Evolutionary conservation across 1,140 invertebrate genomes (phyloP).

Genomic region (Thaumatotibia leucotreta): DNA sequence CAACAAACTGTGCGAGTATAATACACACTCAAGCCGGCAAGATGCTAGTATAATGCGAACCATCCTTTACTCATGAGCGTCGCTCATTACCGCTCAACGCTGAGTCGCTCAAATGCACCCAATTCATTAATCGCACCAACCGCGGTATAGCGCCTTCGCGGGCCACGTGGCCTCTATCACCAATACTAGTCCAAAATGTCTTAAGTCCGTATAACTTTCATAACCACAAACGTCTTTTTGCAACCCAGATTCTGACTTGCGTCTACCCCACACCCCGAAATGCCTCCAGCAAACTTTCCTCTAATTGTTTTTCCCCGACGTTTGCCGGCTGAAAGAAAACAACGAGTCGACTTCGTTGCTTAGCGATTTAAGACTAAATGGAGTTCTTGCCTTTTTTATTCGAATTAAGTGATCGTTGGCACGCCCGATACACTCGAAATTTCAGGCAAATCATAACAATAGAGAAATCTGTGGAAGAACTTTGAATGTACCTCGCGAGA

Average conservation of each 20-base stretch:
- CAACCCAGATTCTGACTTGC: background rate
- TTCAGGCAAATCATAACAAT: conserved; percentile 1
- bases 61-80: conserved; percentile 5
- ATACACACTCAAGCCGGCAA: background rate
- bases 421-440: background rate
- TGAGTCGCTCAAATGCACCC: conserved; percentile 15
- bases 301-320: conserved; percentile 33
- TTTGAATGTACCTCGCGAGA: background rate
- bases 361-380: conserved; percentile 16
- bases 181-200: background rate
- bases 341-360: conserved; percentile 26
- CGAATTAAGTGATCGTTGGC: conserved; percentile 6
- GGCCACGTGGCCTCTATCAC: background rate
- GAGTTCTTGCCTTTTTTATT: conserved; percentile 8
- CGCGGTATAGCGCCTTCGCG: background rate
- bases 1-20: background rate
- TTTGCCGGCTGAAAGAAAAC: conserved; percentile 24
- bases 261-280: conserved; percentile 10
- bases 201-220: background rate
- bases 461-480: background rate
- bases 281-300: conserved; percentile 18
- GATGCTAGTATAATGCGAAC: background rate
- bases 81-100: conserved; percentile 21
- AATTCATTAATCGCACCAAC: conserved; percentile 28
- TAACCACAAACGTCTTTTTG: background rate